Evolutionary conservation across 2,888 invertebrate genomes (phyloP).

Genomic region (Lacanobia oleracea): DNA sequence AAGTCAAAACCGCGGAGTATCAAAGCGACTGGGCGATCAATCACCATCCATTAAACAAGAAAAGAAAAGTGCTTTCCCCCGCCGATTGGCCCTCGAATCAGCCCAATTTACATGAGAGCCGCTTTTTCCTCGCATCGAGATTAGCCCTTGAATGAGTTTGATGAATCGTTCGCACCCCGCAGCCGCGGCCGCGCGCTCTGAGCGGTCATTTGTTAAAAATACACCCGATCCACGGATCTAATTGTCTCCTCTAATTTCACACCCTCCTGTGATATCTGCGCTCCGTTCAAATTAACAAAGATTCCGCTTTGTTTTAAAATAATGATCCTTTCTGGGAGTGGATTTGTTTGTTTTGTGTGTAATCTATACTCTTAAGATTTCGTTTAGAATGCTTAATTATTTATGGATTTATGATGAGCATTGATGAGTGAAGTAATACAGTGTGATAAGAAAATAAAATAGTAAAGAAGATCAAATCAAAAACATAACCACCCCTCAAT

Average conservation of each 20-base stretch:
- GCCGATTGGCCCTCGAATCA: constrained; percentile 89
- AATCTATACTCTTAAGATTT: constrained; percentile 28
- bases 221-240: constrained; percentile 90
- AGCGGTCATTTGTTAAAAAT: constrained; percentile 91
- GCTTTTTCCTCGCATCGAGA: constrained; percentile 90
- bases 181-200: constrained; percentile 76
- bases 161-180: constrained; percentile 88
- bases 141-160: constrained; percentile 90
- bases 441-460: constrained; percentile 29
- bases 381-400: constrained; percentile 9
- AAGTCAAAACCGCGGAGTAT: constrained; percentile 89
- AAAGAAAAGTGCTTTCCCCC: constrained; percentile 90
- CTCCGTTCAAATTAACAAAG: constrained; percentile 81
- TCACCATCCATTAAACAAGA: constrained; percentile 91
- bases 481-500: constrained; percentile 19
- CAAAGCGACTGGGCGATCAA: constrained; percentile 87
- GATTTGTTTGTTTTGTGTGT: constrained; percentile 34
- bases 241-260: constrained; percentile 91
- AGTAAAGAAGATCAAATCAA: constrained; percentile 29
- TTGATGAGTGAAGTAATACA: constrained; percentile 38
- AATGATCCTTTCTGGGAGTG: constrained; percentile 50
- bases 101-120: constrained; percentile 91
- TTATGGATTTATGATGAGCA: constrained; percentile 21
- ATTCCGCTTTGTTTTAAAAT: constrained; percentile 73
- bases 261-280: constrained; percentile 87